These are phyloP conservation scores for Pollimyrus isidori DNA, from an alignment of 2,113 vertebrate genomes.

Conservation along the genomic window DNA sequence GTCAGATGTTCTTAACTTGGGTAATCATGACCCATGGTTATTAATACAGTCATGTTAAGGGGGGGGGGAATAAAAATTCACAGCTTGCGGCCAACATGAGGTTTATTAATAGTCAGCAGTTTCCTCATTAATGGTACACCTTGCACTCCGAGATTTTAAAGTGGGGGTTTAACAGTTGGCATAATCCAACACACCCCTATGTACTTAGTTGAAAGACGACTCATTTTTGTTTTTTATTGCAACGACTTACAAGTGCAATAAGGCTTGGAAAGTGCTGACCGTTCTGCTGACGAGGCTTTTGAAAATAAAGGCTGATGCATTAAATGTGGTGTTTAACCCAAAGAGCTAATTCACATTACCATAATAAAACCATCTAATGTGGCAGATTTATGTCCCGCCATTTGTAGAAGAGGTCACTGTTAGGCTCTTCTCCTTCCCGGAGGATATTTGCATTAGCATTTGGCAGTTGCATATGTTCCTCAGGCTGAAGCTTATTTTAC, in stretches of 20 bases:
- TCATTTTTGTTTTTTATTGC: constrained; percentile 34
- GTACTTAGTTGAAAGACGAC: constrained; percentile 25
- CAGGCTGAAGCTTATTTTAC: background rate
- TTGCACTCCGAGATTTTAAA: constrained; percentile 30
- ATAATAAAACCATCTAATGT: constrained; percentile 33
- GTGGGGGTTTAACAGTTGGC: constrained; percentile 33
- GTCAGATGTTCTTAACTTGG: background rate
- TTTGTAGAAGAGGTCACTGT: constrained; percentile 13
- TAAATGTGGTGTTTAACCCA: constrained; percentile 39
- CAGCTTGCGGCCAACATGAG: background rate
- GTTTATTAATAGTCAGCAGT: background rate
- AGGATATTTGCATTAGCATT: constrained; percentile 43
- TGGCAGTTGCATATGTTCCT: constrained; percentile 32
- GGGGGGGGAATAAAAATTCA: background rate
- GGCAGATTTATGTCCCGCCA: constrained; percentile 22
- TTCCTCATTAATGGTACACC: background rate
- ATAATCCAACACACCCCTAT: constrained; percentile 43
- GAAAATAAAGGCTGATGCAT: constrained; percentile 25
- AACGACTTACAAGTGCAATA: constrained; percentile 27
- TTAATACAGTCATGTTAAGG: background rate
- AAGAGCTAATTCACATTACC: constrained; percentile 41
- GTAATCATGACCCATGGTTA: background rate
- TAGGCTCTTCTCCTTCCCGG: constrained; percentile 25
- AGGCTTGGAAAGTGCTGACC: constrained; percentile 28
- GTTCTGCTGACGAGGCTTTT: constrained; percentile 31